Evolutionary conservation across 2,888 invertebrate genomes (phyloP), one percentile per base, ranked within the genome.

Genomic region (Leucozona laternaria): DNA sequence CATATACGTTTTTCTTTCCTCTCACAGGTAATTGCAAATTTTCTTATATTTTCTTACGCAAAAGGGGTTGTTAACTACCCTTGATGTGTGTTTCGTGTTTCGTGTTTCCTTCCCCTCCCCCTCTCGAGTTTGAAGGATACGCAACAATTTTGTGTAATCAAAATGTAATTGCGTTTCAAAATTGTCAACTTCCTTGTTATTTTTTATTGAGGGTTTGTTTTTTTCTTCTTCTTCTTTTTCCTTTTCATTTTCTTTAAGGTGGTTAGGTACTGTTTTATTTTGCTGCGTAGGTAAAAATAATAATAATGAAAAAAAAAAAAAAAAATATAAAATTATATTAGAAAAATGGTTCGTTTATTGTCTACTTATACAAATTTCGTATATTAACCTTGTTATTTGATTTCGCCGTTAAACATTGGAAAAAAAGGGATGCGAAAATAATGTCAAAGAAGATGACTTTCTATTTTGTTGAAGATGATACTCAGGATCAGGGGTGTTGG

Each of bases 111-210:
- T n/a, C n/a, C n/a, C n/a, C n/a, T n/a, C 34, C 20, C 22, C 0
- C 15, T 28, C 28, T 22, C 25, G 17, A 11, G 64, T 28, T 43
- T n/a, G 20, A 60, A 77, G 73, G 68, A 57, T 81, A 85, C 85
- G 85, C 85, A 81, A 85, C 85, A 81, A 85, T 85, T 85, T 85
- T 81, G 55, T 73, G 68, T 85, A 85, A 85, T 85, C 85, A 85
- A 85, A 85, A 85, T 77, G 77, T 85, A 85, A 85, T 85, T 85
- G 77, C 85, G 77, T 85, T 81, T 37, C 77, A 25, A 85, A 85
- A 85, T 81, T 85, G 85, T 81, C 81, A 77, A 78, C 73, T 85
- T 85, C 85, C 85, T 71, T 77, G 62, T 76, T 71, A 48, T 72
- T 60, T 77, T 77, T 71, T 66, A 66, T 34, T 25, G 71, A 71